These are phyloP conservation scores for Abrostola triplasia DNA, from an alignment of 2,888 invertebrate species.

Conservation along the genomic window DNA sequence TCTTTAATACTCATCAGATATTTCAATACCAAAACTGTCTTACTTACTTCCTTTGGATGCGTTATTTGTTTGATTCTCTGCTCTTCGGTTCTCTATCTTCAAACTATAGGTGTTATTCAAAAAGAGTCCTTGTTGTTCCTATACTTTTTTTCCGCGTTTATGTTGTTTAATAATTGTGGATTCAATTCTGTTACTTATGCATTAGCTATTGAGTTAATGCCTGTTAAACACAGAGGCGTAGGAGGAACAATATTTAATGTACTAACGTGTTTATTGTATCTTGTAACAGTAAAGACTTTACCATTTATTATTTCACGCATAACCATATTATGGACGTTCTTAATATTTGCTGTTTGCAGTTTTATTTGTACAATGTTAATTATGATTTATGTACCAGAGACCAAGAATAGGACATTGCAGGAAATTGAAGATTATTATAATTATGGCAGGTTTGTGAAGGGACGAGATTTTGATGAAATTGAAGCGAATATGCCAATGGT, in stretches of 20 bases:
- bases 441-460: conserved; percentile 27
- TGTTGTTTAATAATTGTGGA: conserved; percentile 33
- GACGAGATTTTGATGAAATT: conserved; percentile 12
- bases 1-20: conserved; percentile 31
- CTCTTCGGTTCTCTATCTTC: conserved; percentile 2
- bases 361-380: conserved; percentile 27
- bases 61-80: conserved; percentile 11
- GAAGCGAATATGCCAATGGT: conserved; percentile 25
- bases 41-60: conserved; percentile 20
- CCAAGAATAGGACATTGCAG: conserved; percentile 48
- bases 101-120: conserved; percentile 3
- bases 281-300: conserved; percentile 30
- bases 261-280: conserved; percentile 34
- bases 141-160: conserved; percentile 26
- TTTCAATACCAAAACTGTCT: conserved; percentile 35
- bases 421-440: conserved; percentile 52
- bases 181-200: conserved; percentile 31
- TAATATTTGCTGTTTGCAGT: conserved; percentile 15
- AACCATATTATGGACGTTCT: conserved; percentile 34
- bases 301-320: conserved; percentile 35
- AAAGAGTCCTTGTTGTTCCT: conserved; percentile 13
- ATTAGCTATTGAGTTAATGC: conserved; percentile 48
- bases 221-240: conserved; percentile 52
- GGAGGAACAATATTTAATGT: conserved; percentile 43
- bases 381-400: conserved; percentile 51